Conservation (phyloP, 2,888 invertebrate species). For the Dugesia japonica region DNA sequence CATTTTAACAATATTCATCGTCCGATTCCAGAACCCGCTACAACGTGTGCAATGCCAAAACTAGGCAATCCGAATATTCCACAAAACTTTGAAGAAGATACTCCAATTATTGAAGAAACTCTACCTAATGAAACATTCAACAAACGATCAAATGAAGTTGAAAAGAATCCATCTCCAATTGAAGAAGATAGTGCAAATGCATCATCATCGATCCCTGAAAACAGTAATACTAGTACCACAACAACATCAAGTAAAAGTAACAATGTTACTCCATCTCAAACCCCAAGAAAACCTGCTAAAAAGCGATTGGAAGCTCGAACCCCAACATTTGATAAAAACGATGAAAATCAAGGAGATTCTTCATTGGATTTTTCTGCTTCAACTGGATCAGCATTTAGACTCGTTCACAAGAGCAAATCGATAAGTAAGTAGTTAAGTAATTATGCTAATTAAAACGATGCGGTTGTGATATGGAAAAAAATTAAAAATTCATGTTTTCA, state of each 20-base stretch:
- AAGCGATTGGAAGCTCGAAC: neutral
- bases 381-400: neutral
- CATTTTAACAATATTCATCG: constrained; percentile 20
- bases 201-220: neutral
- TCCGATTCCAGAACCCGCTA: neutral
- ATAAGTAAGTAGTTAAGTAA: neutral
- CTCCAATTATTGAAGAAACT: neutral
- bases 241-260: constrained; percentile 1
- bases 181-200: constrained; percentile 3
- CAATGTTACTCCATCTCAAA: constrained; percentile 7
- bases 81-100: neutral
- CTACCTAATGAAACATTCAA: neutral
- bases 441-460: too few species aligned
- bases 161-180: neutral
- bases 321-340: constrained; percentile 8
- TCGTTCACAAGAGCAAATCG: neutral
- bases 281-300: neutral
- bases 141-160: neutral
- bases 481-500: too few species aligned
- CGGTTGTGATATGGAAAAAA: too few species aligned
- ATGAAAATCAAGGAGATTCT: constrained; percentile 1
- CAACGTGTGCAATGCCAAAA: constrained; percentile 1
- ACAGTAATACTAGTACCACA: constrained; percentile 1
- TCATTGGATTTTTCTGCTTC: neutral
- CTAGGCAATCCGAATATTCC: neutral